A percentile compares a stretch with the other conserved stretches of the same genome.
Conservation (phyloP, 1,140 invertebrate species). For the Vollenhovia emeryi region DNA sequence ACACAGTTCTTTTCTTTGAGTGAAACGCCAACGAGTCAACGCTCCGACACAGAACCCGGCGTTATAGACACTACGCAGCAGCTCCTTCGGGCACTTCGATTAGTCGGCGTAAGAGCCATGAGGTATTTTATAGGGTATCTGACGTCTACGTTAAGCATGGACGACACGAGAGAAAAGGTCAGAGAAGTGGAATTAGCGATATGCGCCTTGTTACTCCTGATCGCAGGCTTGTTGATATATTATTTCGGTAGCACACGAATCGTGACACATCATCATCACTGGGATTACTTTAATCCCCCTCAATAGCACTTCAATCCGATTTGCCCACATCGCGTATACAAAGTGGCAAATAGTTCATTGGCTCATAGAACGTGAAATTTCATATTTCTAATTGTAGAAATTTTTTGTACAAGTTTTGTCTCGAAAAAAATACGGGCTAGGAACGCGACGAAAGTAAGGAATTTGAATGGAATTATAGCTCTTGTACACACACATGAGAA, state of each 20-base stretch:
- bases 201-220: conserved; percentile 90
- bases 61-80: conserved; percentile 88
- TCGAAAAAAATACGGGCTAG: not conserved
- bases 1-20: conserved; percentile 74
- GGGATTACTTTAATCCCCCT: conserved; percentile 94
- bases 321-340: conserved; percentile 5
- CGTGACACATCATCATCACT: conserved; percentile 91
- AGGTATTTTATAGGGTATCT: conserved; percentile 89
- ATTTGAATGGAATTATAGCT: conserved; percentile 29
- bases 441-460: not conserved
- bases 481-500: conserved; percentile 32
- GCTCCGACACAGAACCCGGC: conserved; percentile 69
- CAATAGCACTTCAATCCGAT: conserved; percentile 70
- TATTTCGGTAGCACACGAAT: conserved; percentile 89
- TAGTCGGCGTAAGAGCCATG: conserved; percentile 87
- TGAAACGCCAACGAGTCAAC: conserved; percentile 34
- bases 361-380: conserved; percentile 40
- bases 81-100: conserved; percentile 88
- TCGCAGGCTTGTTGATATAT: conserved; percentile 90
- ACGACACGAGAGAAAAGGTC: conserved; percentile 87
- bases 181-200: conserved; percentile 90
- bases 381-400: conserved; percentile 43
- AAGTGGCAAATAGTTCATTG: conserved; percentile 11
- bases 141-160: conserved; percentile 85
- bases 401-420: conserved; percentile 52